Evolutionary conservation across 2,797 vertebrate species (phyloP).

Genomic region (Buphagus erythrorhynchus): DNA sequence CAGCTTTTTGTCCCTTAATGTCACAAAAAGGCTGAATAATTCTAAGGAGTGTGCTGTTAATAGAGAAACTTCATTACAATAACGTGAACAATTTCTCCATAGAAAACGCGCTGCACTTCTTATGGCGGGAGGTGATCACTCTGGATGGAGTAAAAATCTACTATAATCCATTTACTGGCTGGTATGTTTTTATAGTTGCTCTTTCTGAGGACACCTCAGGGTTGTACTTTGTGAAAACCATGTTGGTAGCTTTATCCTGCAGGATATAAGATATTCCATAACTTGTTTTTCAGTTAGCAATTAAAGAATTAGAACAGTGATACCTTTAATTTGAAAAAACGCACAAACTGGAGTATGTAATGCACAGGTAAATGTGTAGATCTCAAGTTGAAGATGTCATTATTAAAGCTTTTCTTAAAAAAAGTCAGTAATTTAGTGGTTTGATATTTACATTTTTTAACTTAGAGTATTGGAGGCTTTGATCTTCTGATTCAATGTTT

Average conservation of each 20-base stretch:
- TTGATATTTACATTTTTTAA: neutral
- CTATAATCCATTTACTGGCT: constrained; percentile 96
- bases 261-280: neutral
- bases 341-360: neutral
- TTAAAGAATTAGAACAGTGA: neutral
- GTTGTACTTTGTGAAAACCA: neutral
- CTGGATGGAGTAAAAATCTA: constrained; percentile 91
- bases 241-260: neutral
- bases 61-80: neutral
- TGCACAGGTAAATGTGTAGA: neutral
- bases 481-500: neutral
- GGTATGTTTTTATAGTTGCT: constrained; percentile 79
- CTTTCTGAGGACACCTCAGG: neutral
- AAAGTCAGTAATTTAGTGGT: neutral
- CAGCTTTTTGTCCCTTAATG: neutral
- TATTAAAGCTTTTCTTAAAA: neutral
- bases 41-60: neutral
- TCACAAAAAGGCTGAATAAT: neutral
- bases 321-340: neutral
- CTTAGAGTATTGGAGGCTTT: neutral
- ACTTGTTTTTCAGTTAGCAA: neutral
- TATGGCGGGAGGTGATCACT: constrained; percentile 92
- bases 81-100: constrained; percentile 15
- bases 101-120: constrained; percentile 89
- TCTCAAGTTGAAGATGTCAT: neutral